phyloP scores from a whole-genome alignment of 2,113 vertebrate genomes.

The Nibea coibor region DNA sequence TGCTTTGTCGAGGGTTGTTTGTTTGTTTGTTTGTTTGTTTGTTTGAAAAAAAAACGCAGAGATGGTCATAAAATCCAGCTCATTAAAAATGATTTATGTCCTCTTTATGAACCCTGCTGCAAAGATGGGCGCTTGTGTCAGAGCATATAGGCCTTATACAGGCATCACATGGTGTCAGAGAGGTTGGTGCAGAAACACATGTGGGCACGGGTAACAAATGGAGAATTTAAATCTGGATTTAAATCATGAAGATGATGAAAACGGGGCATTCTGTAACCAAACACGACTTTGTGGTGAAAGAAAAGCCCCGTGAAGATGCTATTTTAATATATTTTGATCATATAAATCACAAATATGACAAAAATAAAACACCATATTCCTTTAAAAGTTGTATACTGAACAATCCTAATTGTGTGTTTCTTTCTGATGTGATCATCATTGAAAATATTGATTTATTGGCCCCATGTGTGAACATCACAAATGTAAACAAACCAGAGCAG shows the following conservation, averaged over 20 bases:
- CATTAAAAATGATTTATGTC: conserved; percentile 17
- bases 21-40: not conserved
- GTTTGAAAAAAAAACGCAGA: not conserved
- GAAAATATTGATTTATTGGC: not conserved
- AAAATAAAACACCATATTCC: not conserved
- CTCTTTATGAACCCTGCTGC: conserved; percentile 38
- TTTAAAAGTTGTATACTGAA: not conserved
- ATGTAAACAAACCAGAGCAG: conserved; percentile 37
- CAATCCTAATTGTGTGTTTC: not conserved
- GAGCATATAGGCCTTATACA: conserved; percentile 45
- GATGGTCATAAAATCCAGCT: conserved; percentile 7
- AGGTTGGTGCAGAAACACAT: conserved; percentile 52
- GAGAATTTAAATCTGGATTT: not conserved
- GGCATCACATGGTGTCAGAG: conserved; percentile 60
- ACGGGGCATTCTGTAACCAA: not conserved
- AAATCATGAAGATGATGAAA: not conserved
- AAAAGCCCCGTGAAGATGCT: not conserved
- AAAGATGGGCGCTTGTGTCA: conserved; percentile 41
- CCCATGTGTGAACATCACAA: not conserved
- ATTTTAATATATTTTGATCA: too few relatives aligned
- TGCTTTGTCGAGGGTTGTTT: not conserved
- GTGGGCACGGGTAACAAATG: conserved; percentile 17
- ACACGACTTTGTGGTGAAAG: not conserved
- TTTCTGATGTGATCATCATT: not conserved
- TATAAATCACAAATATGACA: not conserved